phyloP scores from a whole-genome alignment of 23 tunicate genomes.

The Ascidia mentula region DNA sequence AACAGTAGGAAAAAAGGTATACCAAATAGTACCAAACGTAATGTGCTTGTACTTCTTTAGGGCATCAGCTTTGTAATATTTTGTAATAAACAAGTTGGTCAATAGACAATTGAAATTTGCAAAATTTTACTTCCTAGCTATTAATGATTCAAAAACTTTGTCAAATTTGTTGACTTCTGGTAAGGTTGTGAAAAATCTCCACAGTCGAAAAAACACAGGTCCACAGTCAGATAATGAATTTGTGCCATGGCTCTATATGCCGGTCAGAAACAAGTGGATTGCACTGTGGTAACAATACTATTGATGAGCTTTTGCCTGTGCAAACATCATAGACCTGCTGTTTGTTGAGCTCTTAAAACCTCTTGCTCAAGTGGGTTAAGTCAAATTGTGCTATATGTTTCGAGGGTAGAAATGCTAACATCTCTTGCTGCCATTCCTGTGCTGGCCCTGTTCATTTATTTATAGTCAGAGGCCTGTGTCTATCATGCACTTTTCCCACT shows the following conservation, averaged over 20 bases:
- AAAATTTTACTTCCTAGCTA: too few relatives aligned
- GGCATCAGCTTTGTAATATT: too few relatives aligned
- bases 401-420: constrained; percentile 34
- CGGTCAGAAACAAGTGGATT: not conserved
- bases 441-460: not conserved
- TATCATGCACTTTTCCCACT: not conserved
- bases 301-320: constrained; percentile 37
- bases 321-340: constrained; percentile 17
- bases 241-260: too few relatives aligned
- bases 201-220: too few relatives aligned
- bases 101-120: too few relatives aligned
- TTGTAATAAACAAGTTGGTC: too few relatives aligned
- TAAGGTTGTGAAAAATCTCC: too few relatives aligned
- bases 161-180: too few relatives aligned
- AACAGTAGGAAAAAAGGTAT: constrained; percentile 77
- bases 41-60: too few relatives aligned
- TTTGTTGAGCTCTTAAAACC: constrained; percentile 24
- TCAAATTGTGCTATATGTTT: constrained; percentile 44
- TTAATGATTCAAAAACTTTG: too few relatives aligned
- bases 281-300: constrained; percentile 22
- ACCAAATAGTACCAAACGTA: too few relatives aligned
- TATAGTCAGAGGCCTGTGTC: constrained; percentile 9
- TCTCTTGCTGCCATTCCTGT: constrained; percentile 1
- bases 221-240: too few relatives aligned
- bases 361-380: constrained; percentile 29